Base-by-base conservation (phyloP, 2,888 invertebrate species). In the Ichneumoninae sp. region DNA sequence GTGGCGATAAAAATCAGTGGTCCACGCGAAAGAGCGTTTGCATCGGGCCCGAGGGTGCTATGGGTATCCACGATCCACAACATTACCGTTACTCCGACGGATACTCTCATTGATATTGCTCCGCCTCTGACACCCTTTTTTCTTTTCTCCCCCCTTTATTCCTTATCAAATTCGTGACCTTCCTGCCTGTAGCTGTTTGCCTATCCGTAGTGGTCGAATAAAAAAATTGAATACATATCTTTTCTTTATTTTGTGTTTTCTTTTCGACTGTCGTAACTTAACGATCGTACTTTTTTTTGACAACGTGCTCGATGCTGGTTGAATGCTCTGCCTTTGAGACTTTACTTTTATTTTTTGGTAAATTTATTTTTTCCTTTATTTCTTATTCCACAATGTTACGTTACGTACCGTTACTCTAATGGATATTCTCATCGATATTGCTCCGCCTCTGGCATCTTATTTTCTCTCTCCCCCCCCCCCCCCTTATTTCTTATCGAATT, bases 1-100 rank as follows among this genome's bases (percentile, higher is more conserved):
- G 75, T 83, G 81, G 69, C 79, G 88, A 89, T 89, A 89, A 90
- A 89, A 90, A 90, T 90, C 90, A 89, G 89, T 88, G 87, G 87
- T 87, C 88, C 86, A 88, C 83, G 86, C 84, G 86, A 87, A 85
- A 88, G 81, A 82, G 83, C 81, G 76, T 73, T 74, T 83, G 65
- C 81, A 88, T 86, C 54, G 83, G 82, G 69, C 89, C 76, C 88
- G 68, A 13, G 88, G 87, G 88, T 79, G 86, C 86, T 85, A 87
- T 89, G 44, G 44, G 63, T 70, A 47, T 19, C 70, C 76, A 65
- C 65, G 76, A 76, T 83, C 83, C 60, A 75, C 66, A 77, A 78
- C 87, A 86, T 89, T 89, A 89, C 89, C 88, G 88, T 90, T 89
- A 88, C 82, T 81, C 79, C 81, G 85, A 85, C 65, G 81, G 88